phyloP scores from a whole-genome alignment of 2,113 vertebrate genomes.

The Proterorhinus semilunaris region DNA sequence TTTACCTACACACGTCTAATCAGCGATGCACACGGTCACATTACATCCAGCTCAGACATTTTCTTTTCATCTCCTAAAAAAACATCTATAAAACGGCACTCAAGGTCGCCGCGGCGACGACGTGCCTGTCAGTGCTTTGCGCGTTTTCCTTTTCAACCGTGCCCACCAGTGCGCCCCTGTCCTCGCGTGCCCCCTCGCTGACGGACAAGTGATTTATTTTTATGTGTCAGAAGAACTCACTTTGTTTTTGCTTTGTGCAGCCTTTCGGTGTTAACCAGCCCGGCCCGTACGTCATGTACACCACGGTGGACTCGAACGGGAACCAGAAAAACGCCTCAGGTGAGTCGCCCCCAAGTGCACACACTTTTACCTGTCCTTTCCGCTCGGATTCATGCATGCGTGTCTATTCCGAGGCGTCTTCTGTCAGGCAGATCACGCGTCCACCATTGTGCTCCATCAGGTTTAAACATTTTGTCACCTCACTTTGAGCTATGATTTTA shows the following conservation, averaged over 20 bases:
- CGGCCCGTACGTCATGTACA: conserved; percentile 97
- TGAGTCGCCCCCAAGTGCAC: conserved; percentile 63
- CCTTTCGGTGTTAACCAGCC: conserved; percentile 97
- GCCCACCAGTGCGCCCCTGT: background rate
- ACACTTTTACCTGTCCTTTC: background rate
- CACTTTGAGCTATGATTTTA: conserved; percentile 8
- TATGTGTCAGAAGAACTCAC: background rate
- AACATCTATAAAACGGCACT: conserved; percentile 19
- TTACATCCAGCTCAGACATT: conserved; percentile 28
- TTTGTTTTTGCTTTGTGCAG: conserved; percentile 64
- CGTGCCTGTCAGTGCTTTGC: conserved; percentile 15
- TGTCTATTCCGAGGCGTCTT: background rate
- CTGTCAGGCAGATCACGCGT: background rate
- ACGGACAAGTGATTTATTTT: conserved; percentile 18
- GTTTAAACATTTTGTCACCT: background rate
- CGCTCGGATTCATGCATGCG: background rate
- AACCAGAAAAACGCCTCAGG: conserved; percentile 94
- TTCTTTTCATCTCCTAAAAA: background rate
- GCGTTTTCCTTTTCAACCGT: conserved; percentile 1
- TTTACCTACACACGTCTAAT: conserved; percentile 22
- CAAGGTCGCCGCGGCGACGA: conserved; percentile 18
- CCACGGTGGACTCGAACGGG: conserved; percentile 91
- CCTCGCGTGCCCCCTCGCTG: conserved; percentile 17
- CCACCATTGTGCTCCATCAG: background rate
- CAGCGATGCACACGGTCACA: conserved; percentile 32